Conservation (phyloP, 2,797 vertebrate genomes). For the Syncerus caffer region DNA sequence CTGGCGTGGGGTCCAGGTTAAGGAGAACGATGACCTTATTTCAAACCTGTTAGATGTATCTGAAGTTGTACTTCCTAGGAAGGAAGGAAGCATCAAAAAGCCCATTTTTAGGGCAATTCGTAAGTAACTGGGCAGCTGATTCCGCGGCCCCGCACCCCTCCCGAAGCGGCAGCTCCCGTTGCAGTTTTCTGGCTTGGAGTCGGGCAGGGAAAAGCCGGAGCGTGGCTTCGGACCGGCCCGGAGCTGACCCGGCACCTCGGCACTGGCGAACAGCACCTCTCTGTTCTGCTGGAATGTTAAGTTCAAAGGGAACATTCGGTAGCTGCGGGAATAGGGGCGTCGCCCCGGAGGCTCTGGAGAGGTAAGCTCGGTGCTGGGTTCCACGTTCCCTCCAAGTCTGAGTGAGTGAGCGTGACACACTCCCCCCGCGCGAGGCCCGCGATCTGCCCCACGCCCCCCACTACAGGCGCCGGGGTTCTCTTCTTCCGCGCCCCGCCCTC, state of each 20-base stretch:
- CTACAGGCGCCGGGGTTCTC: too few relatives aligned
- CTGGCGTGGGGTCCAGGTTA: background rate
- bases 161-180: fast-evolving
- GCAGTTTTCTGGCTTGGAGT: background rate
- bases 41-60: background rate
- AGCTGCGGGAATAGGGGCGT: fast-evolving
- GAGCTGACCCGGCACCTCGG: background rate
- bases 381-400: background rate
- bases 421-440: fast-evolving
- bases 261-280: background rate
- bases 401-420: background rate
- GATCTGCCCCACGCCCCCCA: background rate
- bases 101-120: background rate
- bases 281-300: background rate
- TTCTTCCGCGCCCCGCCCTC: fast-evolving
- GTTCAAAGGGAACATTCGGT: background rate
- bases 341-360: background rate
- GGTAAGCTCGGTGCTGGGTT: background rate
- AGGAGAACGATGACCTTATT: background rate
- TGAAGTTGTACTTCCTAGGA: background rate
- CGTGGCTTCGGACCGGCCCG: background rate
- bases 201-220: fast-evolving
- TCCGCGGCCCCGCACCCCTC: too few relatives aligned
- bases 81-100: background rate
- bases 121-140: background rate